Evolutionary conservation across 1,140 invertebrate genomes (phyloP).

Genomic region (Zeugodacus cucurbitae): DNA sequence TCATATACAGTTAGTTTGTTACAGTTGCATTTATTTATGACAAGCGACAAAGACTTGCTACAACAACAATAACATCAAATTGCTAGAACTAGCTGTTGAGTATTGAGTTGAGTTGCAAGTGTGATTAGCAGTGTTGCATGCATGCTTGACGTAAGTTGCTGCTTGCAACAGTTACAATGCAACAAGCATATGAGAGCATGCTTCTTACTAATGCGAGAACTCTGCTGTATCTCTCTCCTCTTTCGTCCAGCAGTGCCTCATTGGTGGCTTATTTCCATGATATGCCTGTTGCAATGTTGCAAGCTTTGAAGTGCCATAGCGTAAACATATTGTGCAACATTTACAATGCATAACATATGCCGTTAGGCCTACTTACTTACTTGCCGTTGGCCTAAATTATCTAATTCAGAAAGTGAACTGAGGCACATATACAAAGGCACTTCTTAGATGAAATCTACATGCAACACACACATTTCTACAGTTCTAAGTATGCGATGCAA

Average conservation of each 20-base stretch:
- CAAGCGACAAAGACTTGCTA: background rate
- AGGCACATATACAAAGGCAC: background rate
- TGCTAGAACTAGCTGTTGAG: background rate
- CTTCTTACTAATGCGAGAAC: background rate
- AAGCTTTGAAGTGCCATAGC: background rate
- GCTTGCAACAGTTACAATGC: background rate
- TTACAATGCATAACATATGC: background rate
- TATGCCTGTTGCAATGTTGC: background rate
- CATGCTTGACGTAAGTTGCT: background rate
- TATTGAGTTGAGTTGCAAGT: background rate
- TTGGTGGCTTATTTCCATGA: background rate
- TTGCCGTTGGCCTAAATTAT: slow-evolving; percentile 4
- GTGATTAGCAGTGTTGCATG: background rate
- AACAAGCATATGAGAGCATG: background rate
- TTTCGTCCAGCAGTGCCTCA: background rate
- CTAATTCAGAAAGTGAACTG: background rate
- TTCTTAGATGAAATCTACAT: background rate
- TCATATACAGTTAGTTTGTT: background rate
- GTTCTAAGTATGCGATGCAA: background rate
- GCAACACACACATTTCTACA: background rate
- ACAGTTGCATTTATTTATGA: slow-evolving; percentile 7
- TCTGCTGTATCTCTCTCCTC: background rate
- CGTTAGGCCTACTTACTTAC: background rate
- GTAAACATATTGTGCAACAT: background rate
- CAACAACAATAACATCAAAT: background rate